Conservation (phyloP, 2,113 vertebrate genomes). For the Hydrolagus affinis region DNA sequence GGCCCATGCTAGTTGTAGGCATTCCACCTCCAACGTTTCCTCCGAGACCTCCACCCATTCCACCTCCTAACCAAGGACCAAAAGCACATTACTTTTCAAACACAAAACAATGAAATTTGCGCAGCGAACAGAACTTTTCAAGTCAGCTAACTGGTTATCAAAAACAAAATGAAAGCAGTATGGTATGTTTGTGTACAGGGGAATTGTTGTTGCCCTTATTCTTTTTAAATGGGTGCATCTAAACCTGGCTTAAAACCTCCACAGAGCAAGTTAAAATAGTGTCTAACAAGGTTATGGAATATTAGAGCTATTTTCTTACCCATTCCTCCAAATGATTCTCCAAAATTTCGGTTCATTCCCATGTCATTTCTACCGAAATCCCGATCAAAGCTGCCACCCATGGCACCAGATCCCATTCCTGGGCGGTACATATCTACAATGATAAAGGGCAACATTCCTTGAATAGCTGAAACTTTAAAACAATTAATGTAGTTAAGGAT, state of each 20-base stretch:
- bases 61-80: conserved; percentile 62
- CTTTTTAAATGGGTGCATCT: conserved; percentile 29
- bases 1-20: conserved; percentile 80
- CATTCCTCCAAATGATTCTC: conserved; percentile 88
- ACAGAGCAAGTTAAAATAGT: too few relatives aligned
- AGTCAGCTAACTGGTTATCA: not conserved
- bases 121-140: not conserved
- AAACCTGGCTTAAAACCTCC: too few relatives aligned
- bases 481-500: not conserved
- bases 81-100: conserved; percentile 41
- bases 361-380: conserved; percentile 85
- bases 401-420: conserved; percentile 46
- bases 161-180: not conserved
- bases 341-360: conserved; percentile 80
- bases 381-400: conserved; percentile 80
- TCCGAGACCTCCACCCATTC: conserved; percentile 79
- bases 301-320: conserved; percentile 49
- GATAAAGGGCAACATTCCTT: not conserved
- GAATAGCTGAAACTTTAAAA: not conserved
- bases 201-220: conserved; percentile 38
- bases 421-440: conserved; percentile 73
- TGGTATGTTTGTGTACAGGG: not conserved
- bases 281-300: not conserved
- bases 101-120: too few relatives aligned
- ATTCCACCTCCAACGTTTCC: conserved; percentile 87